Evolutionary conservation across 1,140 invertebrate species (phyloP), one percentile per base, ranked within the genome.

Genomic region (Nephotettix cincticeps): DNA sequence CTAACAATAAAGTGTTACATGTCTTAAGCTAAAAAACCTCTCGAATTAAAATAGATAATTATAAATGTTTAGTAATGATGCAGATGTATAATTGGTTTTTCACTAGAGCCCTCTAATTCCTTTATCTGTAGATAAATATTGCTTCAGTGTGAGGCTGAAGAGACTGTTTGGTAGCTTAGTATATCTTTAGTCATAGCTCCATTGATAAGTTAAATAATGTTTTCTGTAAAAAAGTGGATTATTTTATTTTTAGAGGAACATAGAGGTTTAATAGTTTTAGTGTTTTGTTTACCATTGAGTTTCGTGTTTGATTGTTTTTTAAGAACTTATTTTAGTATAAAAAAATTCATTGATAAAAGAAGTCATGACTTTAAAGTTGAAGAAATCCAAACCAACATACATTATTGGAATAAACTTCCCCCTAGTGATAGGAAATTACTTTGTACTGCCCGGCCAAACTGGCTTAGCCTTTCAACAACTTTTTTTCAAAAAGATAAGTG

Each of bases 271-370:
- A 87, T 90, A 23, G 83, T 90, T 47, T 75, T 87, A 14, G 76
- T 88, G 1, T 89, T 90, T 77, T 89, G 88, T 74, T 78, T 90
- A 47, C 88, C 88, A 0, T 87, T 87, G 6, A 88, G 86, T 77
- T 88, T 88, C 76, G 51, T 89, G 1, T 90, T 90, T 77, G 82
- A 86, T 40, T 23, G 86, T 14, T 54, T 83, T n/a, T 78, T 90
- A 47, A 76, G 79, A 47, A 2, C 84, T 6, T 76, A 80, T 61
- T 86, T 81, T 83, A 88, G 23, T 40, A 13, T 67, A 9, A 45
- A 17, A 19, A 67, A 29, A 23, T 25, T 43, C 3, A 45, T 9
- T 23, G 14, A 43, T 25, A 45, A 30, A 9, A 67, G 14, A 13
- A n/a, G 1, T 30, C 64, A 67, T 25, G 32, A 45, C 23, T 17